A percentile compares a stretch with the other conserved stretches of the same genome.
Evolutionary conservation across 2,888 invertebrate species (phyloP).

Genomic region (Lasioglossum villosulum): DNA sequence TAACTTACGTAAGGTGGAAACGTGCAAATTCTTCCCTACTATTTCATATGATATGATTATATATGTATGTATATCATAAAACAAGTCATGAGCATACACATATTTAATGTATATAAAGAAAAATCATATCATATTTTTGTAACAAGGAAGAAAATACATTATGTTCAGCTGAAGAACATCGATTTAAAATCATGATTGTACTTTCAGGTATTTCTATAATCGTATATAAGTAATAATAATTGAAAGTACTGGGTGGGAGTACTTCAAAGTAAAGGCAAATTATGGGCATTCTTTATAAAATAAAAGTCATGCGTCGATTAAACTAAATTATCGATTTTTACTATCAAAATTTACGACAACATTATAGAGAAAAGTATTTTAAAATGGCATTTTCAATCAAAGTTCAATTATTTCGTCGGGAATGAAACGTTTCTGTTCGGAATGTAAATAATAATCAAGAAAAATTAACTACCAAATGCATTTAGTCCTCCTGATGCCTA

Average conservation of each 20-base stretch:
- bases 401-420: not conserved
- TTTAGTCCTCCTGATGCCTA: slow-evolving; percentile 36
- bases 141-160: slow-evolving; percentile 28
- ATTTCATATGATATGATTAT: slow-evolving; percentile 14
- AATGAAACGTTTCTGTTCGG: not conserved
- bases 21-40: slow-evolving; percentile 1
- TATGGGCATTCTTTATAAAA: not conserved
- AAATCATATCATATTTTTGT: slow-evolving; percentile 18
- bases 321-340: not conserved
- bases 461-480: not conserved
- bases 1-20: slow-evolving; percentile 1
- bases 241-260: not conserved
- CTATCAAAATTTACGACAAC: not conserved
- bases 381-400: not conserved
- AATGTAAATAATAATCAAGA: slow-evolving; percentile 31
- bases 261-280: not conserved
- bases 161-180: slow-evolving; percentile 9
- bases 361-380: not conserved
- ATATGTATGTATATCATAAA: not conserved
- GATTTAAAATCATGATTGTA: slow-evolving; percentile 41
- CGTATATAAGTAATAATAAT: slow-evolving; percentile 7
- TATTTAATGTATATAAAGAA: not conserved
- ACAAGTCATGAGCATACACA: not conserved
- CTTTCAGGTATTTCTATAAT: slow-evolving; percentile 30
- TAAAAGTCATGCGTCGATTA: not conserved